Evolutionary conservation across 2,888 invertebrate genomes (phyloP), one percentile per base, ranked within the genome.

Genomic region (Tiliacea aurago): DNA sequence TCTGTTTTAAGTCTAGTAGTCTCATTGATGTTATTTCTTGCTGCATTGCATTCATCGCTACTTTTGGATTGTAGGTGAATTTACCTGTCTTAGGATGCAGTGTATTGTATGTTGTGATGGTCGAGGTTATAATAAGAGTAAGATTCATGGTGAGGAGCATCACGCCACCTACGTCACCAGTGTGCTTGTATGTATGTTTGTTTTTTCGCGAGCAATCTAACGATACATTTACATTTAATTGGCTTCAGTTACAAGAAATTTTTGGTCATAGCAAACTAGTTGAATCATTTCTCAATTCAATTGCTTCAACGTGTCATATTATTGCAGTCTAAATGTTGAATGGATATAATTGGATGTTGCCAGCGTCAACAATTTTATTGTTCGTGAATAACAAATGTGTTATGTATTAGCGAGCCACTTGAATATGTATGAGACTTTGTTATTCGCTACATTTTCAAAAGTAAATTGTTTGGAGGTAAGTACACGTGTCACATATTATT

Each of bases 91-190:
- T 9, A 45, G 41, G 2, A 1, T 37, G 37, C n/a, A 45, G 33
- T 23, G 73, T 43, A 76, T 78, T 81, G 83, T 73, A 84, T 66
- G 47, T 13, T 51, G 67, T 53, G 10, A 28, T 43, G 20, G 59
- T 33, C 28, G 45, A 62, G 66, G 7, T 37, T 68, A 23, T 33
- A 56, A n/a, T 4, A 55, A 49, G 15, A 28, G 37, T 20, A 9
- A 15, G 5, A 10, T 58, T 61, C 59, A 33, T 86, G 76, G 84
- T 86, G 70, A 58, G 63, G 73, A 80, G 80, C 73, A 80, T 92
- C 92, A 92, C 93, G 93, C 92, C 91, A 93, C 80, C 79, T 70
- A 81, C 90, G 89, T 89, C 88, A 90, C 69, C 81, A 69, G 71
- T 81, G 81, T 83, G 83, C 81, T 76, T 84, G 80, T 70, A 71